Evolutionary conservation across 2,113 vertebrate species (phyloP).

Genomic region (Clarias macrocephalus): DNA sequence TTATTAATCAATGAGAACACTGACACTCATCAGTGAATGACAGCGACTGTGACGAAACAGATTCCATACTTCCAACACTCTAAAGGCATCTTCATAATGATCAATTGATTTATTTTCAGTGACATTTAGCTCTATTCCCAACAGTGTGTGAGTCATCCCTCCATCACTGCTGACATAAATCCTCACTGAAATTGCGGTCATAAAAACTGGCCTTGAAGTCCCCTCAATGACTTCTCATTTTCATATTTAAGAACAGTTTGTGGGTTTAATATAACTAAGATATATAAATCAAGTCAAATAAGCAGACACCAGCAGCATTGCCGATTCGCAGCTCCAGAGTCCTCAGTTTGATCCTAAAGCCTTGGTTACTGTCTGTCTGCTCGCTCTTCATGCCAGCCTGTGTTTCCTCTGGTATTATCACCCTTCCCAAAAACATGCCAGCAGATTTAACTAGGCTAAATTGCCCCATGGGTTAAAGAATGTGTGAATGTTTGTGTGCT

Average conservation of each 20-base stretch:
- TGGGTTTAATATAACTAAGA: not conserved
- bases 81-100: not conserved
- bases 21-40: conserved; percentile 4
- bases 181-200: not conserved
- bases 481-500: not conserved
- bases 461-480: not conserved
- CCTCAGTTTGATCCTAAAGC: not conserved
- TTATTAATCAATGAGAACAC: not conserved
- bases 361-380: not conserved
- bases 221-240: not conserved
- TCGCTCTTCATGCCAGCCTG: not conserved
- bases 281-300: not conserved
- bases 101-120: conserved; percentile 22
- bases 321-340: not conserved
- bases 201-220: not conserved
- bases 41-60: not conserved
- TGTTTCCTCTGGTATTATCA: not conserved
- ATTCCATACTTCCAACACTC: not conserved
- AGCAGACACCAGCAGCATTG: too few relatives aligned
- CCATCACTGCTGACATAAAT: conserved; percentile 20
- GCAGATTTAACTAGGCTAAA: not conserved
- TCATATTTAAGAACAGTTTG: not conserved
- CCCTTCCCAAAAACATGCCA: not conserved
- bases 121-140: not conserved
- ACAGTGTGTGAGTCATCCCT: not conserved